Percentiles rank a stretch among this genome's conserved stretches.
These are phyloP conservation scores for Lasius platythorax DNA, from an alignment of 2,888 invertebrate species.

Conservation along the genomic window DNA sequence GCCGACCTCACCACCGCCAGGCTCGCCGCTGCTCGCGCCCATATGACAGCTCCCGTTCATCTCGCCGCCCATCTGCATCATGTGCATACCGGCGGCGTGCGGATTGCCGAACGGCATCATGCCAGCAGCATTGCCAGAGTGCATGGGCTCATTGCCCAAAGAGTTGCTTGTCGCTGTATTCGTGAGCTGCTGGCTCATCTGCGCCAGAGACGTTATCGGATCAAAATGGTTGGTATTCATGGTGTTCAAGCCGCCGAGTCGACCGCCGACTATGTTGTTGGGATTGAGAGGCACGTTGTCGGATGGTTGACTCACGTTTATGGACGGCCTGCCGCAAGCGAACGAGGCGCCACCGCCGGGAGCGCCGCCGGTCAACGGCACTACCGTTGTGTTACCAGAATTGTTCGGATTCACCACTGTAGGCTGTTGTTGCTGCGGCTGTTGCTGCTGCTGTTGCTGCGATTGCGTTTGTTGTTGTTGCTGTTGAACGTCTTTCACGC, in stretches of 20 bases:
- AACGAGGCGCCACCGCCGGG: slow-evolving; percentile 75
- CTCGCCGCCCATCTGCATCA: slow-evolving; percentile 85
- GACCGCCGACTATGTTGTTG: slow-evolving; percentile 87
- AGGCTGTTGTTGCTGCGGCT: slow-evolving; percentile 84
- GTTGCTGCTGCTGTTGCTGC: slow-evolving; percentile 84
- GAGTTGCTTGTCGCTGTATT: slow-evolving; percentile 90
- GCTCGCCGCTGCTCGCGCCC: slow-evolving; percentile 77
- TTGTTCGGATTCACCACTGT: slow-evolving; percentile 79
- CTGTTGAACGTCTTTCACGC: slow-evolving; percentile 79
- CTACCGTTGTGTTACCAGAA: slow-evolving; percentile 70
- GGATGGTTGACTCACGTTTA: slow-evolving; percentile 84
- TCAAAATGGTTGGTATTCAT: slow-evolving; percentile 91
- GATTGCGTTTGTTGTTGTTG: slow-evolving; percentile 77
- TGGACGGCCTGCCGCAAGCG: slow-evolving; percentile 81
- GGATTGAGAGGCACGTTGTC: slow-evolving; percentile 90
- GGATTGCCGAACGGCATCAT: slow-evolving; percentile 88
- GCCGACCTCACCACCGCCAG: slow-evolving; percentile 79
- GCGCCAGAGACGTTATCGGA: slow-evolving; percentile 96
- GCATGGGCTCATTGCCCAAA: slow-evolving; percentile 87
- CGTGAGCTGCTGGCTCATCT: slow-evolving; percentile 97
- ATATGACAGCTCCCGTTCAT: slow-evolving; percentile 85
- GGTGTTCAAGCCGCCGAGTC: slow-evolving; percentile 82
- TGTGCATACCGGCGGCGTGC: slow-evolving; percentile 82
- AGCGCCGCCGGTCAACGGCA: slow-evolving; percentile 76
- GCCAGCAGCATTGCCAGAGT: slow-evolving; percentile 82